A percentile compares a stretch with the other conserved stretches of the same genome.
Evolutionary conservation across 2,113 vertebrate genomes (phyloP).

Genomic region (Eubucco bourcierii): DNA sequence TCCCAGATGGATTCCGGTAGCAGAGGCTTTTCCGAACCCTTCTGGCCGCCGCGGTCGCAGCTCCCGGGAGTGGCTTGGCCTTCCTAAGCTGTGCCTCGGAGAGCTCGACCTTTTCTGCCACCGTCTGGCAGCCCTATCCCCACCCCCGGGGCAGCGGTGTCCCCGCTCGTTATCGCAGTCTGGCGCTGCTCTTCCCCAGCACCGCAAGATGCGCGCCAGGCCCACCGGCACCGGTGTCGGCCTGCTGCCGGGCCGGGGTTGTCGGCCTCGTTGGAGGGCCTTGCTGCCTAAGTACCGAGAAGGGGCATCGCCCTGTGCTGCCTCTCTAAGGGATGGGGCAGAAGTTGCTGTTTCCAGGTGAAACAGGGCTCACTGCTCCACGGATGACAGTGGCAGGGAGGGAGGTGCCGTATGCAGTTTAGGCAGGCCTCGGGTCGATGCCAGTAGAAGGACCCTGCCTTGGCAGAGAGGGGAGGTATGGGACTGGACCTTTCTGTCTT

Average conservation of each 20-base stretch:
- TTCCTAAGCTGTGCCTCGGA: background rate
- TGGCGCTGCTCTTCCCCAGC: no score
- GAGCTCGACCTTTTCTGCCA: no score
- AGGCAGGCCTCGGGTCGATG: no score
- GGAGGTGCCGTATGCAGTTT: accelerated
- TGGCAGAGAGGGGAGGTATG: background rate
- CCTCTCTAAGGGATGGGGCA: background rate
- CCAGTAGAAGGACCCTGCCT: background rate
- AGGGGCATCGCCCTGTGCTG: background rate
- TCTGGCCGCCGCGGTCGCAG: no score
- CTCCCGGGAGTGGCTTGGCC: no score
- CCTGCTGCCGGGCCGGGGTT: background rate
- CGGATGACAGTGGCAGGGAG: accelerated
- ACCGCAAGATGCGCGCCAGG: no score
- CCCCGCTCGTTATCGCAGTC: accelerated
- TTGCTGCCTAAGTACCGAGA: background rate
- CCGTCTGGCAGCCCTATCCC: background rate
- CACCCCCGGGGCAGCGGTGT: no score
- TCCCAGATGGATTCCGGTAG: no score
- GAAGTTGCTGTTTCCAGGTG: background rate
- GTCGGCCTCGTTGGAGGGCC: accelerated
- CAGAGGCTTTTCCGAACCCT: background rate
- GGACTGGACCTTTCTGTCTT: background rate
- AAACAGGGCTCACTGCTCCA: background rate
- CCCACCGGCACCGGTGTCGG: no score